phyloP scores from a whole-genome alignment of 2,888 invertebrate species.

The Macrophya annulata region DNA sequence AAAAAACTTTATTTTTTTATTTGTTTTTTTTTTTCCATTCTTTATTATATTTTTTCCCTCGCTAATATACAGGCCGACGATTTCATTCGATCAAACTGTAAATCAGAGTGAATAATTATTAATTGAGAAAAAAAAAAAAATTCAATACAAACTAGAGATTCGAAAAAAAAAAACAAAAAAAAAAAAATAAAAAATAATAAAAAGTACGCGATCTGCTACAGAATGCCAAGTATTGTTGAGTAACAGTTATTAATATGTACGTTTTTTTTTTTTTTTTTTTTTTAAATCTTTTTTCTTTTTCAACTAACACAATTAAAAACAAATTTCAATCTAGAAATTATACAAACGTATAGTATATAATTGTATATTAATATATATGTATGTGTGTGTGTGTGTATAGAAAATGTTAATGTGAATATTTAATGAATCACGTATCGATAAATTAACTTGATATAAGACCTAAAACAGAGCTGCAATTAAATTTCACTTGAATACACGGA shows the following conservation, averaged over 20 bases:
- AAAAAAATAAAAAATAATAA: no score
- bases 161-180: not conserved
- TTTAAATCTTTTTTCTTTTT: not conserved
- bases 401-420: not conserved
- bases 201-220: not conserved
- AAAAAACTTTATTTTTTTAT: not conserved
- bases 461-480: constrained; percentile 2
- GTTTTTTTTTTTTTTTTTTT: not conserved
- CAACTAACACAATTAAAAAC: not conserved
- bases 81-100: not conserved
- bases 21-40: not conserved
- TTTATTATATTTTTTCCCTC: not conserved
- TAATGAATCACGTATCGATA: not conserved
- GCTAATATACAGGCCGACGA: not conserved
- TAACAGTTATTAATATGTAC: not conserved
- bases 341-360: not conserved
- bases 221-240: constrained; percentile 10
- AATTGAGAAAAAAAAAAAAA: no score
- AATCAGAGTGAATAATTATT: not conserved
- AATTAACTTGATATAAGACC: not conserved
- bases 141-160: not conserved
- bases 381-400: not conserved
- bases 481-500: not conserved
- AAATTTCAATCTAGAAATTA: constrained; percentile 2
- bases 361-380: not conserved